Conservation (phyloP, 37 sponge, comb jelly and placozoan species). For the Chondrosia reniformis region DNA sequence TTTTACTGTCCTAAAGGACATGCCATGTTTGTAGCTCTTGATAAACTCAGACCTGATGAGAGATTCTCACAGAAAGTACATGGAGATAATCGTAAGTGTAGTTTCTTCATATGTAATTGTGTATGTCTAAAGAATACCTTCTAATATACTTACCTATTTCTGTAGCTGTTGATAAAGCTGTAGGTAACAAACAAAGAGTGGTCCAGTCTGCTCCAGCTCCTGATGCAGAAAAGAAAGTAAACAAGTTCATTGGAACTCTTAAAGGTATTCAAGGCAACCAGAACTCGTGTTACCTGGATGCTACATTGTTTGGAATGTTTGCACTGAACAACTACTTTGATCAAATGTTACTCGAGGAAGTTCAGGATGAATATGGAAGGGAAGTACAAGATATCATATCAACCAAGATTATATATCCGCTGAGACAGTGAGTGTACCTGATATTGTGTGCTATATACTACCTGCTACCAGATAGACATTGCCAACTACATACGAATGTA, state of each 20-base stretch:
- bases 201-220: background rate
- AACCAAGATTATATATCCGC: slow-evolving; percentile 82
- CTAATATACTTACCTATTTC: too few species aligned
- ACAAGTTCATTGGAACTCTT: background rate
- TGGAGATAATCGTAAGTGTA: too few species aligned
- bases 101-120: too few species aligned
- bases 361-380: background rate
- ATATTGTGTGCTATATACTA: background rate
- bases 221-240: background rate
- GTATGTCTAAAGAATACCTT: too few species aligned
- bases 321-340: slow-evolving; percentile 79
- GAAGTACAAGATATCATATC: slow-evolving; percentile 33
- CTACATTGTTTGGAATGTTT: slow-evolving; percentile 93
- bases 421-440: slow-evolving; percentile 69
- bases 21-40: slow-evolving; percentile 3
- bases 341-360: slow-evolving; percentile 41
- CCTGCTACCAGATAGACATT: background rate
- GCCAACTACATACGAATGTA: too few species aligned
- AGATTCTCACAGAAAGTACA: too few species aligned
- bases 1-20: background rate
- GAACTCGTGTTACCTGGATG: slow-evolving; percentile 97
- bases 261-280: slow-evolving; percentile 93
- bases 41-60: background rate
- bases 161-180: too few species aligned
- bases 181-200: background rate